Conservation (phyloP, 2,797 vertebrate species). For the Dermochelys coriacea region DNA sequence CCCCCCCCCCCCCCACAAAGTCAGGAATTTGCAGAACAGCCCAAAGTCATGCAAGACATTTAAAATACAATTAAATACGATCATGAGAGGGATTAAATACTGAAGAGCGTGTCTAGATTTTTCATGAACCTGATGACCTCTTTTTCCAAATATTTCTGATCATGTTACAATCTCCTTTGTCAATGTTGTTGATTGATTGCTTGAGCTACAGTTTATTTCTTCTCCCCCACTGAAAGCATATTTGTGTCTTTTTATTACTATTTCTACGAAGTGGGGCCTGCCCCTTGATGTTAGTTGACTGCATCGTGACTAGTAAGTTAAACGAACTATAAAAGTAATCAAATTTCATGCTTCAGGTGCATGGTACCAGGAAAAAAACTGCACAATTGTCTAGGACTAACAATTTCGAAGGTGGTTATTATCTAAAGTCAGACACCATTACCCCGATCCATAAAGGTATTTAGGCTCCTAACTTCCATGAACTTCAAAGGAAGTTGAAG, state of each 20-base stretch:
- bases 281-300: constrained; percentile 1
- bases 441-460: not conserved
- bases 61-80: constrained; percentile 59
- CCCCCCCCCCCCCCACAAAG: not conserved
- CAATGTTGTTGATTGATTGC: not conserved
- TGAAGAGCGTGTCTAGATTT: constrained; percentile 34
- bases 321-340: constrained; percentile 11
- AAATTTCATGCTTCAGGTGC: not conserved
- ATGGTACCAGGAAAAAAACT: not conserved
- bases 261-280: constrained; percentile 8
- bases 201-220: not conserved
- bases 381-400: not conserved
- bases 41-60: constrained; percentile 52
- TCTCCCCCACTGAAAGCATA: not conserved
- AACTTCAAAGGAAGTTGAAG: too few relatives aligned
- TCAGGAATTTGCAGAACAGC: constrained; percentile 50
- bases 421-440: not conserved
- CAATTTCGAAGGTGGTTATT: not conserved
- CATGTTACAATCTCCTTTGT: not conserved
- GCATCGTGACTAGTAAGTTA: not conserved
- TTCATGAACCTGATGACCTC: constrained; percentile 25
- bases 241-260: not conserved
- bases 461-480: not conserved
- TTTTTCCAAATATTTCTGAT: constrained; percentile 10
- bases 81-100: constrained; percentile 61